Base-by-base conservation (phyloP, 2,113 vertebrate genomes). In the Chitala chitala region DNA sequence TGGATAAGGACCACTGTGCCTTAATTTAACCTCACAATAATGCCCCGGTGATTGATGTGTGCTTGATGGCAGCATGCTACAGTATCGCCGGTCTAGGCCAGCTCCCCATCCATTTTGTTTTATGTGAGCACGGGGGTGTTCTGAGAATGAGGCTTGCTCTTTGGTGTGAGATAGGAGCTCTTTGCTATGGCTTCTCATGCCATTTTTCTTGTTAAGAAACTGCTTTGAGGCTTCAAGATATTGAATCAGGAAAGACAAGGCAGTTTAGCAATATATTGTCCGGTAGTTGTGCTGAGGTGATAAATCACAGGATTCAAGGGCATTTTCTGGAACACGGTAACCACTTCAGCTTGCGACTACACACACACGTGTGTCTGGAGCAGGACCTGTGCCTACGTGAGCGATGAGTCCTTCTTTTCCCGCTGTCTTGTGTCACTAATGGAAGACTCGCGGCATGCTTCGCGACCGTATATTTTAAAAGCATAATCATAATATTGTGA, bases 241-340 rank as follows among this genome's bases (percentile, higher is more conserved):
- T 68, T 68, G 64, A 68, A 46, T 46, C 64, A 26, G 64, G 64
- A 68, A 48, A 68, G 64, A 68, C 64, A 68, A 68, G 42, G 64
- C 22, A 68, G 40, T 68, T 68, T 68, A 68, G 42, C 64, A 4
- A 68, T 68, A 68, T 68, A 46, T 68, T 48, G 64, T 48, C 64
- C 64, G 7, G 24, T 31, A 68, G 40, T 12, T 68, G 9, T 44
- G 26, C 46, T 68, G 10, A 22, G 38, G 42, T 68, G 44, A 68
- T 68, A 68, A 68, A 68, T 68, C 64, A 68, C 42, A 15, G 40
- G 40, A 46, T 68, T 68, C 64, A 44, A 48, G 42, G 40, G 64
- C 46, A 68, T 68, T 68, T 65, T 68, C 22, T 26, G 10, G 64
- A 68, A 68, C 64, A 68, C 2, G 40, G 64, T 68, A 44, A 46